Conservation (phyloP, 1,140 invertebrate species). For the Trichonephila clavipes region DNA sequence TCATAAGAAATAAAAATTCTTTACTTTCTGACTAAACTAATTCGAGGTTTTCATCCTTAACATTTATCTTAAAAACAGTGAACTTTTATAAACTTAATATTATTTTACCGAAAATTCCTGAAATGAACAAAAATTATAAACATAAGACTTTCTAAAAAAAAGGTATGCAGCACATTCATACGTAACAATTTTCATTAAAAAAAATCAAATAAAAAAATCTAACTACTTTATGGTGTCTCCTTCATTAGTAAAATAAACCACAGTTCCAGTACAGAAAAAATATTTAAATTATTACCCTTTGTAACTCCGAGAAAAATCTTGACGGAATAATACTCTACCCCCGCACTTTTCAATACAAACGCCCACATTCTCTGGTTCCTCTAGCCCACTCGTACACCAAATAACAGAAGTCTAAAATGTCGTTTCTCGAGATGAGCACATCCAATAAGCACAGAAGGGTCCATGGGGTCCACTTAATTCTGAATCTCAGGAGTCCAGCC, state of each 20-base stretch:
- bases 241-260: too few relatives aligned
- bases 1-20: too few relatives aligned
- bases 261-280: neutral
- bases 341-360: neutral
- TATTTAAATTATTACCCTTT: too few relatives aligned
- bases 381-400: neutral
- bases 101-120: too few relatives aligned
- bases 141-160: too few relatives aligned
- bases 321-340: neutral
- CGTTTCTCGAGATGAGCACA: neutral
- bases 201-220: neutral
- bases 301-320: neutral
- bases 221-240: neutral
- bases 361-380: neutral
- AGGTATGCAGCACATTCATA: too few relatives aligned
- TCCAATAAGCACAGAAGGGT: neutral
- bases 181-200: neutral
- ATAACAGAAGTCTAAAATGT: neutral
- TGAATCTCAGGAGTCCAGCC: neutral
- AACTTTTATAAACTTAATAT: too few relatives aligned
- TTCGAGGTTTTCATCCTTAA: too few relatives aligned
- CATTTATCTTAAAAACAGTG: too few relatives aligned
- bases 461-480: constrained; percentile 7
- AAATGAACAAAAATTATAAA: too few relatives aligned
- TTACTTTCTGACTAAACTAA: too few relatives aligned